Evolutionary conservation across 2,888 invertebrate genomes (phyloP).

Genomic region (Phortica okadai): DNA sequence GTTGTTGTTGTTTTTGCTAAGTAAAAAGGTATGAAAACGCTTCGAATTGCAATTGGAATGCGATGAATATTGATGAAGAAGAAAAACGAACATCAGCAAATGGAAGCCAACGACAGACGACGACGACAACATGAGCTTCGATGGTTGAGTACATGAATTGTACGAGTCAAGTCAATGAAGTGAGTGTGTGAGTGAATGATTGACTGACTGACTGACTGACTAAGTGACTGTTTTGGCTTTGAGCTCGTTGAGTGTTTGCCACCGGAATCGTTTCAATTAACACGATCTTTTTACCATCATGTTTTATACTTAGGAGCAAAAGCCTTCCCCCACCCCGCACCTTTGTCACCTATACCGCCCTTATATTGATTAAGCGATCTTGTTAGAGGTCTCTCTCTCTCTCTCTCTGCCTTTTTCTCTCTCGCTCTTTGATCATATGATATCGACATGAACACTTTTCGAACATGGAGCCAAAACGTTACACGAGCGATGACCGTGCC

Average conservation of each 20-base stretch:
- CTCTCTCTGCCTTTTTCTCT: background rate
- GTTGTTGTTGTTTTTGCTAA: background rate
- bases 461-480: background rate
- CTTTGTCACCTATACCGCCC: too few species aligned
- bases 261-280: slow-evolving; percentile 19
- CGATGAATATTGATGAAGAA: slow-evolving; percentile 67
- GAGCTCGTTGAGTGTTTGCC: background rate
- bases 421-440: background rate
- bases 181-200: background rate
- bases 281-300: slow-evolving; percentile 18
- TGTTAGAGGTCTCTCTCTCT: background rate
- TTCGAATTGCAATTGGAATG: slow-evolving; percentile 66
- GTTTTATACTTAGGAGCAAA: background rate
- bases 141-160: background rate
- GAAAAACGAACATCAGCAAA: slow-evolving; percentile 25
- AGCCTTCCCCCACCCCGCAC: too few species aligned
- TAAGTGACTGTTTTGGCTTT: background rate
- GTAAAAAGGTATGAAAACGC: slow-evolving; percentile 6
- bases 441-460: background rate
- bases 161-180: background rate
- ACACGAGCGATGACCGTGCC: background rate
- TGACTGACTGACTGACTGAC: background rate
- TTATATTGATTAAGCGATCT: too few species aligned
- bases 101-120: background rate
- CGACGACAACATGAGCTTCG: background rate